Base-by-base conservation (phyloP, 2,797 vertebrate species). In the Chelon auratus region DNA sequence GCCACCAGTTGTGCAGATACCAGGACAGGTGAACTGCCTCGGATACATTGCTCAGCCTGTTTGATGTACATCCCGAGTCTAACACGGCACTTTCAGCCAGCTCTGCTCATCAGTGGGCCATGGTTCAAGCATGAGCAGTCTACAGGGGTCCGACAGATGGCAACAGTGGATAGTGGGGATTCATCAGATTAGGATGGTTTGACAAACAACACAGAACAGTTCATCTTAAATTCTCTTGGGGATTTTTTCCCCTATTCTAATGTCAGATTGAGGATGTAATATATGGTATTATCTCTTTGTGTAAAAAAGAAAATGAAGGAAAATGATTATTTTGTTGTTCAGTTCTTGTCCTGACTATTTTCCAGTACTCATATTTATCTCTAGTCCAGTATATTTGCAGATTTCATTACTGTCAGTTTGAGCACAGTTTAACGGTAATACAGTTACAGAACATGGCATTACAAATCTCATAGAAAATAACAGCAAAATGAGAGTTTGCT, bases 131-230 rank as follows among this genome's bases (percentile, higher is more conserved):
- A 45, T 2, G 17, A 74, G 60, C 68, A 11, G 48, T 30, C 54
- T 18, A 50, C 47, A 55, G 20, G 57, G 72, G 76, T 87, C 63
- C 81, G 63, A 75, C 77, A 84, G 69, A 85, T 72, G 72, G 65
- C 62, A 59, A 67, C 13, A 8, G 36, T 22, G n/a, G 22, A 75
- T 47, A 22, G 6, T 55, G 20, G 43, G 53, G 43, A 61, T 72
- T 22, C 10, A 72, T 80, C 37, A 62, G 20, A 77, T 63, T 59
- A 62, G 13, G 14, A 42, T 55, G 48, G 64, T 72, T 56, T 56
- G 62, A 81, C 40, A 59, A 72, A 78, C 14, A 65, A 48, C 40
- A 52, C 61, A 0, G 4, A 64, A 42, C 15, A 5, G 26, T 39
- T 60, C 61, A 57, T 2, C 6, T 24, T 26, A 51, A 50, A 22